Base-by-base conservation (phyloP, 1,140 invertebrate species). In the Chironomus striatipennis region DNA sequence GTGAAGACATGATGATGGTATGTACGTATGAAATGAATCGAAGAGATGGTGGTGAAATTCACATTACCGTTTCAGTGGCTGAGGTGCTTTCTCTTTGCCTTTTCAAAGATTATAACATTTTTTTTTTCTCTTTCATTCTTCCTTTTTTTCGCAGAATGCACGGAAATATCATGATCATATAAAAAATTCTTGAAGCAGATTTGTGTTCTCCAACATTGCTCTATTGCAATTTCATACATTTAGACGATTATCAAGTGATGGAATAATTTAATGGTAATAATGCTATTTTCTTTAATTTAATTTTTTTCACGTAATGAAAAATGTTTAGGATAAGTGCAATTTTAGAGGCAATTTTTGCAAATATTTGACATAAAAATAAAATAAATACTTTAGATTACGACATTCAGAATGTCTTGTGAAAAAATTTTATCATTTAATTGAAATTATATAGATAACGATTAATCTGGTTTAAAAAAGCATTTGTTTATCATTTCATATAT, bases 131-230 rank as follows among this genome's bases (percentile, higher is more conserved):
- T 34, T 34, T n/a, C n/a, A n/a, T n/a, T n/a, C n/a, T n/a, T n/a
- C n/a, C 24, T 34, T 34, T 34, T 2, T 5, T 34, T 34, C 24
- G 5, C 24, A n/a, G 12, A 57, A 57, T 57, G 47, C 47, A 57
- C n/a, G 47, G n/a, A 57, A 57, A 57, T 57, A 57, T 57, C 47
- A 57, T 57, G 47, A 57, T 57, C 47, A 57, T n/a, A 57, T 57
- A 57, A 57, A 47, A n/a, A n/a, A 5, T n/a, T n/a, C 12, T 15
- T n/a, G 5, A 15, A 57, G 47, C 47, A 57, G 47, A 57, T 57
- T 57, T 57, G 47, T 57, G 47, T 57, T 57, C 24, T 5, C 5
- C 24, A 2, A 34, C 24, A 34, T 34, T 34, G 24, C 24, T 34
- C 24, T 34, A 34, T 34, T 34, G 24, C 24, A 1, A 34, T 34